Evolutionary conservation across 2,888 invertebrate species (phyloP).

Genomic region (Callimorpha dominula): DNA sequence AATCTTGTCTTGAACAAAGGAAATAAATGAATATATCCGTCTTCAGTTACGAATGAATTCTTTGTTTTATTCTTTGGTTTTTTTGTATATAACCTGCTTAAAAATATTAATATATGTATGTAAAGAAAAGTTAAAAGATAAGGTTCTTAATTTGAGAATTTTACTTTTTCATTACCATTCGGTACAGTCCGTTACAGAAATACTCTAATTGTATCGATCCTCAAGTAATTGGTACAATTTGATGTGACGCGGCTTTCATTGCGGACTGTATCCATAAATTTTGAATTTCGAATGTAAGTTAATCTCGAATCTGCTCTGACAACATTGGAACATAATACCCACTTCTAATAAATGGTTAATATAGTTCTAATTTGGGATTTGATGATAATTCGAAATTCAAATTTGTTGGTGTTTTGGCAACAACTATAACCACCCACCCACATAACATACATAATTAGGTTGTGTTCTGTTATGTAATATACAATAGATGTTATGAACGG

Average conservation of each 20-base stretch:
- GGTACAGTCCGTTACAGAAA: no score
- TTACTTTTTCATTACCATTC: no score
- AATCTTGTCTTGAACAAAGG: constrained; percentile 30
- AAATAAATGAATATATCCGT: constrained; percentile 20
- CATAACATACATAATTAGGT: background rate
- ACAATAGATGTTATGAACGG: no score
- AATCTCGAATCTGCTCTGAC: background rate
- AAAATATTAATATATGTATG: constrained; percentile 8
- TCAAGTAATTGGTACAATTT: background rate
- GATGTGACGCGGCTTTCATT: background rate
- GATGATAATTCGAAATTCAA: background rate
- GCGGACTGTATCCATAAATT: background rate
- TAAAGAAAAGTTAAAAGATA: no score
- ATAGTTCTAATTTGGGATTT: background rate
- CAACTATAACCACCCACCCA: background rate
- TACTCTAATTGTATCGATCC: no score
- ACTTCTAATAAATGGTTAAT: background rate
- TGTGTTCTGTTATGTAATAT: no score
- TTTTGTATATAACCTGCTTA: constrained; percentile 24
- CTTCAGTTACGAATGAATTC: constrained; percentile 22
- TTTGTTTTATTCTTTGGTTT: constrained; percentile 44
- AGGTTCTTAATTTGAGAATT: no score
- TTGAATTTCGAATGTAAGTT: background rate
- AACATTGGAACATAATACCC: background rate
- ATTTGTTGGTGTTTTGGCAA: background rate